Percentiles rank a stretch among this genome's conserved stretches.
Evolutionary conservation across 2,888 invertebrate species (phyloP).

Genomic region (Gandaritis pyraliata): DNA sequence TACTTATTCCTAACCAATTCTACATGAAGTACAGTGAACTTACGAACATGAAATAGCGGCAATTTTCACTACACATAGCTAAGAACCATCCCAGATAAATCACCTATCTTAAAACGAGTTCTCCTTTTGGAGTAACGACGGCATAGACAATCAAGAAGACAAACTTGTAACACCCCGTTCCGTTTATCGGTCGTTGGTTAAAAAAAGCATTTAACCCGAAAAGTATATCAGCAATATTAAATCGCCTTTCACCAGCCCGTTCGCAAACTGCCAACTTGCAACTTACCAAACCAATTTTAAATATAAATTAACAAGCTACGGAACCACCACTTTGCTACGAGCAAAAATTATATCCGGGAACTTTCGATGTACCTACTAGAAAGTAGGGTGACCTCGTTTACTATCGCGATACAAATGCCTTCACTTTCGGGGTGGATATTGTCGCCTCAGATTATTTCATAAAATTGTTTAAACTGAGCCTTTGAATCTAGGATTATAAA

Average conservation of each 20-base stretch:
- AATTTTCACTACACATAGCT: too few relatives aligned
- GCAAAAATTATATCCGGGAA: conserved; percentile 29
- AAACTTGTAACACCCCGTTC: too few relatives aligned
- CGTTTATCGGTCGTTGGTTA: too few relatives aligned
- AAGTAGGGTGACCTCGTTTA: conserved; percentile 27
- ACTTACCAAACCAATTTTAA: conserved; percentile 18
- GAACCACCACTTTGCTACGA: conserved; percentile 19
- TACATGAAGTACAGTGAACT: too few relatives aligned
- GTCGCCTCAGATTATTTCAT: not conserved
- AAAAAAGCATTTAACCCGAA: too few relatives aligned
- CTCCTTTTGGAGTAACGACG: too few relatives aligned
- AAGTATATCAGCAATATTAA: not conserved
- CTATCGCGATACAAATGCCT: conserved; percentile 15
- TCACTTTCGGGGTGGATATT: not conserved
- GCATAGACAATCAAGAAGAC: too few relatives aligned
- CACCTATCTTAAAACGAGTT: too few relatives aligned
- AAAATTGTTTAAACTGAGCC: not conserved
- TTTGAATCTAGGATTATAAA: too few relatives aligned
- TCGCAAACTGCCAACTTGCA: conserved; percentile 14
- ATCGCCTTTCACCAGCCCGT: conserved; percentile 12
- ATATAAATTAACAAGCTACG: conserved; percentile 18
- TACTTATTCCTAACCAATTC: too few relatives aligned
- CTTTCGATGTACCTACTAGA: conserved; percentile 15
- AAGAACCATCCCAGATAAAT: too few relatives aligned
- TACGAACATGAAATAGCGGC: too few relatives aligned